Base-by-base conservation (phyloP, 2,113 vertebrate species). In the Urocitellus parryii region DNA sequence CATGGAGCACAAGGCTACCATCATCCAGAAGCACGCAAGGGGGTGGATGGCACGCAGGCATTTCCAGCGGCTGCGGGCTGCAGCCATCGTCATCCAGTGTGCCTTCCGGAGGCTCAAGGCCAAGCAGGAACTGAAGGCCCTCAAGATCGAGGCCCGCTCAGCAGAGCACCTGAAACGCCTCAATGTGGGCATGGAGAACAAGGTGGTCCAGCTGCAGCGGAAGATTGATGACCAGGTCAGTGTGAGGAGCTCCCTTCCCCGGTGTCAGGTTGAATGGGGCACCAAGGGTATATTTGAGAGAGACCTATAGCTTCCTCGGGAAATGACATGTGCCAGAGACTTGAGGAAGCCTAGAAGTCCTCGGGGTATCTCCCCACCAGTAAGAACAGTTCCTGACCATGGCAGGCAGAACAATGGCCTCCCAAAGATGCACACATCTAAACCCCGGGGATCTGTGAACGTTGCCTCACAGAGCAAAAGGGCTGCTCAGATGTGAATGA, bases 121-220 rank as follows among this genome's bases (percentile, higher is more conserved):
- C 86, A 98, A 87, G n/a, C 98, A 97, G 3, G 98, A 98, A 95
- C 98, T 99, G n/a, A 98, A 99, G 96, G 98, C 98, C 4, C 99
- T 99, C 58, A 99, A 99, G 98, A 99, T 99, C 0, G 99, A 99
- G 42, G 99, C 99, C 0, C 98, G 99, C n/a, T 99, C 99, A 0
- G 99, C 98, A 0, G 82, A 99, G 87, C 99, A 99, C 91, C 98
- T 99, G 76, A 99, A 99, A 97, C 99, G 99, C 11, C 99, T 99
- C 97, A 99, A 99, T 56, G 98, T 99, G 0, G 99, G 99, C 86
- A 99, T 99, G 99, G 99, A 99, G 98, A 99, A 99, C 98, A 99
- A 99, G 97, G 99, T 99, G 34, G 99, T 99, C 0, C 99, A 99
- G 97, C 99, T 99, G 32, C 99, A 99, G 97, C 99, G 99, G 97